Percentiles rank a stretch among this genome's conserved stretches.
Conservation (phyloP, 1,140 invertebrate species). For the Achroia grisella region DNA sequence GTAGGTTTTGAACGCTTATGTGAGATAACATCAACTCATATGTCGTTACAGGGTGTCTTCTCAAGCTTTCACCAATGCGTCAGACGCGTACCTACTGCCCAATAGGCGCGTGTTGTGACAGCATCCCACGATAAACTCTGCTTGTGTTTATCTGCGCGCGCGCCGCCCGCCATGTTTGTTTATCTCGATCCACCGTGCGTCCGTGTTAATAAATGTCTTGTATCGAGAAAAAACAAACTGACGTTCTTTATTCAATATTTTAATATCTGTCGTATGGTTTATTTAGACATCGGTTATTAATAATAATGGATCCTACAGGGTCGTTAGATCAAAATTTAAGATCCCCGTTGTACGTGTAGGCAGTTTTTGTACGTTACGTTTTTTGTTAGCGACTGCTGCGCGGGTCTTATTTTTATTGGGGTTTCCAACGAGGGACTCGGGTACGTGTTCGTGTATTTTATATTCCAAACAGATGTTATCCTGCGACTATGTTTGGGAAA, state of each 20-base stretch:
- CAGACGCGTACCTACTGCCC: conserved; percentile 25
- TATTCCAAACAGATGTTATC: conserved; percentile 69
- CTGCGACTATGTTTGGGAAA: conserved; percentile 46
- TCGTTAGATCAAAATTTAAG: conserved; percentile 69
- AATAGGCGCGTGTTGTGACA: conserved; percentile 65
- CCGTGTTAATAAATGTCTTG: conserved; percentile 69
- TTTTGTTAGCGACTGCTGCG: conserved; percentile 51
- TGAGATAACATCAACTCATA: conserved; percentile 50
- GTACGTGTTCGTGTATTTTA: conserved; percentile 49
- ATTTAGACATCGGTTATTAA: conserved; percentile 72
- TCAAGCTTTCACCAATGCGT: conserved; percentile 62
- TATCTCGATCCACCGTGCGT: conserved; percentile 58
- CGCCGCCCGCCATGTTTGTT: conserved; percentile 70
- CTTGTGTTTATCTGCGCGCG: conserved; percentile 57
- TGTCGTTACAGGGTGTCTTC: conserved; percentile 47
- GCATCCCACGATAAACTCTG: conserved; percentile 68
- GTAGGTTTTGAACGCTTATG: conserved; percentile 53
- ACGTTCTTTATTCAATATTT: conserved; percentile 46
- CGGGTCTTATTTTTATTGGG: conserved; percentile 56
- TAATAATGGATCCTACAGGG: conserved; percentile 64
- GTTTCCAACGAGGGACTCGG: conserved; percentile 42
- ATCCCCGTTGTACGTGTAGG: conserved; percentile 48
- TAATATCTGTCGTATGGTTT: conserved; percentile 57
- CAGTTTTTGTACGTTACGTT: conserved; percentile 47
- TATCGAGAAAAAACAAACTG: conserved; percentile 48